Conservation (phyloP, 1,140 invertebrate species). For the Drusus annulatus region DNA sequence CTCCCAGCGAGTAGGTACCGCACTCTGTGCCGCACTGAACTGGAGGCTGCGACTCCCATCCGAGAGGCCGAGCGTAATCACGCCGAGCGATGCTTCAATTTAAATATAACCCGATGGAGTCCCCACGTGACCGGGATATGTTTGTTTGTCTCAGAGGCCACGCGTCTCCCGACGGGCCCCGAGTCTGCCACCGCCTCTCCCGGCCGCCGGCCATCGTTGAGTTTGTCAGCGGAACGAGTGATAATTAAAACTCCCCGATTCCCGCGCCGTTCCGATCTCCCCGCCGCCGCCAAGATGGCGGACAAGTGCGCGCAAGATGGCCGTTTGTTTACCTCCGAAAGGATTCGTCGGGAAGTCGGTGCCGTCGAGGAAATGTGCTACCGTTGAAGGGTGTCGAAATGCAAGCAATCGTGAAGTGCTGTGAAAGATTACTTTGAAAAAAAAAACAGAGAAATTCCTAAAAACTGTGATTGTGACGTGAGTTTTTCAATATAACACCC, state of each 20-base stretch:
- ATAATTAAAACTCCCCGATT: conserved; percentile 10
- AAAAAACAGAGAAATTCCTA: background rate
- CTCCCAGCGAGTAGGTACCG: background rate
- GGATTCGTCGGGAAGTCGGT: background rate
- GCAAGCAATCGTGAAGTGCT: conserved; percentile 26
- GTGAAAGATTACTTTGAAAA: conserved; percentile 15
- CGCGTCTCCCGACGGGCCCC: background rate
- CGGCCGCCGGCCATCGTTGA: conserved; percentile 40
- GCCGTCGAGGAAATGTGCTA: conserved; percentile 7
- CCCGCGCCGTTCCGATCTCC: conserved; percentile 37
- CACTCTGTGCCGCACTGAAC: too few relatives aligned
- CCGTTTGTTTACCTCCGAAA: conserved; percentile 37
- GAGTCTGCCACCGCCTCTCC: conserved; percentile 30
- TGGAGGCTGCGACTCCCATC: background rate
- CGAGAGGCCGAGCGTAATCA: conserved; percentile 9
- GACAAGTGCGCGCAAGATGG: conserved; percentile 36
- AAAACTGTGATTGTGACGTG: conserved; percentile 23
- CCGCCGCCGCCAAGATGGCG: conserved; percentile 48
- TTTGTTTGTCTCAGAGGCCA: conserved; percentile 45
- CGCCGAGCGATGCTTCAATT: conserved; percentile 42
- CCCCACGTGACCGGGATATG: conserved; percentile 44
- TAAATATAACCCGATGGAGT: conserved; percentile 45
- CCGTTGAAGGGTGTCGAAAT: background rate
- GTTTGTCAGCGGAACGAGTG: background rate
- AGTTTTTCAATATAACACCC: background rate